Evolutionary conservation across 2,888 invertebrate species (phyloP).

Genomic region (Cetonia aurata): DNA sequence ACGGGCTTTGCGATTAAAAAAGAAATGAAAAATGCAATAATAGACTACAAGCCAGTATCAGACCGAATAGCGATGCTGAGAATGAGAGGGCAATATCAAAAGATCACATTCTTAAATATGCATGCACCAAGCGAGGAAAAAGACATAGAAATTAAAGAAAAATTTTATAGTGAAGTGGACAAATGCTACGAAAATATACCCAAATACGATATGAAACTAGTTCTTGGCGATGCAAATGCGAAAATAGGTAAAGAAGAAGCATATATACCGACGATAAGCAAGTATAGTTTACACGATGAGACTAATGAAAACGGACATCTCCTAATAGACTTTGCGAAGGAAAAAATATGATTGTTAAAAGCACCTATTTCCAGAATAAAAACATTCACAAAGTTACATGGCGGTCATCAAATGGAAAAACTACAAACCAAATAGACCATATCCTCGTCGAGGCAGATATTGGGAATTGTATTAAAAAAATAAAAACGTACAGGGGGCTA

Average conservation of each 20-base stretch:
- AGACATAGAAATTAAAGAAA: conserved; percentile 35
- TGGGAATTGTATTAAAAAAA: conserved; percentile 39
- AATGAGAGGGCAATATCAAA: conserved; percentile 44
- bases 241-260: conserved; percentile 49
- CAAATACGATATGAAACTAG: conserved; percentile 40
- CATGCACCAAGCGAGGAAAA: conserved; percentile 52
- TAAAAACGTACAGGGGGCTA: conserved; percentile 42
- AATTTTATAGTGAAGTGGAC: conserved; percentile 48
- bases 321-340: conserved; percentile 42
- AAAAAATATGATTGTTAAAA: no score
- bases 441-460: not conserved
- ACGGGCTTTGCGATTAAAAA: conserved; percentile 25
- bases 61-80: conserved; percentile 49
- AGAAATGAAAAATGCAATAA: conserved; percentile 25
- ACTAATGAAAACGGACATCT: conserved; percentile 48
- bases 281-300: conserved; percentile 44
- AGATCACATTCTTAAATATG: conserved; percentile 34
- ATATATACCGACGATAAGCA: no score
- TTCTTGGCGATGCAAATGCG: conserved; percentile 51
- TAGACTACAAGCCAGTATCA: conserved; percentile 45
- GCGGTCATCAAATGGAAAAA: no score
- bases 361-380: no score
- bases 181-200: conserved; percentile 30
- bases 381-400: no score
- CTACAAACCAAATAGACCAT: no score